phyloP scores from a whole-genome alignment of 2,888 invertebrate species.

The Perithous albicinctus region DNA sequence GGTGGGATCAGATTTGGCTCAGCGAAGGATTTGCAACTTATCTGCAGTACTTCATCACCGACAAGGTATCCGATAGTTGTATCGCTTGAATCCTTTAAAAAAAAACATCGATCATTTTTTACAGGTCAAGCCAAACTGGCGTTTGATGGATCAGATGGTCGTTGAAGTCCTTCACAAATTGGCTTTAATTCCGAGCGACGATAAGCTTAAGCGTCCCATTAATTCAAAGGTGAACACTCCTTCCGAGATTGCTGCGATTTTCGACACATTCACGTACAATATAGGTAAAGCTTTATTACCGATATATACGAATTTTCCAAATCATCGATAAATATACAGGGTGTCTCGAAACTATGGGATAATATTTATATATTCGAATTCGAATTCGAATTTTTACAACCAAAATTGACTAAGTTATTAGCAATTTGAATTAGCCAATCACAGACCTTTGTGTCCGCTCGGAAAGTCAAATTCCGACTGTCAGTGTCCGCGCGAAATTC shows the following conservation, averaged over 20 bases:
- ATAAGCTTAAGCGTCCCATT: conserved; percentile 86
- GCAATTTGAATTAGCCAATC: no score
- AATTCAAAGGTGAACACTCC: conserved; percentile 85
- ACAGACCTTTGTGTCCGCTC: no score
- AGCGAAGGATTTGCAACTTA: conserved; percentile 86
- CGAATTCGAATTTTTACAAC: no score
- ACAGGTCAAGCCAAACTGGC: conserved; percentile 68
- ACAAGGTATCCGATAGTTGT: no score
- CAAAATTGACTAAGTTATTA: no score
- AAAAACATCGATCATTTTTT: background rate
- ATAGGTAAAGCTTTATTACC: conserved; percentile 86
- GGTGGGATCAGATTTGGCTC: conserved; percentile 85
- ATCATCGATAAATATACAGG: no score
- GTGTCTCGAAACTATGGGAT: no score
- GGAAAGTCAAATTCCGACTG: background rate
- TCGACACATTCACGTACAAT: conserved; percentile 87
- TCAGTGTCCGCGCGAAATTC: no score
- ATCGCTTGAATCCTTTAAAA: no score
- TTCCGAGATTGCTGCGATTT: conserved; percentile 85
- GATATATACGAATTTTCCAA: no score
- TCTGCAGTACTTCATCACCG: conserved; percentile 84
- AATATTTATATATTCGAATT: no score
- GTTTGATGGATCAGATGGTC: conserved; percentile 86
- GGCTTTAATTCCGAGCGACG: conserved; percentile 82
- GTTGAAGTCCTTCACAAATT: conserved; percentile 84